Evolutionary conservation across 2,888 invertebrate genomes (phyloP), one percentile per base, ranked within the genome.

Genomic region (Macaria liturata): DNA sequence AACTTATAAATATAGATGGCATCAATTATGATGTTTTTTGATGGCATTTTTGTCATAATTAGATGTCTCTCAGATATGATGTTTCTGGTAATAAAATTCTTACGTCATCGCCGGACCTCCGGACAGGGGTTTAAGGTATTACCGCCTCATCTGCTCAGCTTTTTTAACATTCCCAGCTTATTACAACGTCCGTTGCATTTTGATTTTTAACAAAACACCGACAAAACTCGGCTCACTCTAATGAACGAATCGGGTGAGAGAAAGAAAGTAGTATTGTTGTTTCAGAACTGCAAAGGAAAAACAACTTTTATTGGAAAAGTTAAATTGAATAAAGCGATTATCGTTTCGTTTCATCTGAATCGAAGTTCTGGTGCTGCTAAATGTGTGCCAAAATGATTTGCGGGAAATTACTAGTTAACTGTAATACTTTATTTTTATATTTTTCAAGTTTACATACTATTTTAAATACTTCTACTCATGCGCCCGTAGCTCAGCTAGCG

Each of bases 21-120:
- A 20, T 2, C 20, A 20, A 1, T 20, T 20, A 20, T 1, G 20
- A 2, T 20, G 20, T 20, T 20, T 20, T 20, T 1, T 20, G 20
- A 20, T 20, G 20, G 2, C 20, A 20, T 20, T 20, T 20, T 20
- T 20, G 20, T 20, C 2, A 20, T 20, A 20, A 20, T 20, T 20
- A 20, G 20, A 20, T 20, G 20, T 20, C 20, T 20, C 20, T 20
- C 2, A 20, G 20, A 20, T 20, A 20, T 20, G 20, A 20, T 20
- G 20, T 20, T 20, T 20, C 20, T 20, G 20, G 20, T 2, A 20
- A 20, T 88, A 88, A 88, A 86, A 87, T 81, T 88, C 84, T 86
- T 84, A 80, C 83, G 83, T 88, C 86, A 85, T 84, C 82, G 70
- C 75, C 66, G 81, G 77, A 75, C 81, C 69, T 68, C 65, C 65